Evolutionary conservation across 2,888 invertebrate species (phyloP), one percentile per base, ranked within the genome.

Genomic region (Dasypolia templi): DNA sequence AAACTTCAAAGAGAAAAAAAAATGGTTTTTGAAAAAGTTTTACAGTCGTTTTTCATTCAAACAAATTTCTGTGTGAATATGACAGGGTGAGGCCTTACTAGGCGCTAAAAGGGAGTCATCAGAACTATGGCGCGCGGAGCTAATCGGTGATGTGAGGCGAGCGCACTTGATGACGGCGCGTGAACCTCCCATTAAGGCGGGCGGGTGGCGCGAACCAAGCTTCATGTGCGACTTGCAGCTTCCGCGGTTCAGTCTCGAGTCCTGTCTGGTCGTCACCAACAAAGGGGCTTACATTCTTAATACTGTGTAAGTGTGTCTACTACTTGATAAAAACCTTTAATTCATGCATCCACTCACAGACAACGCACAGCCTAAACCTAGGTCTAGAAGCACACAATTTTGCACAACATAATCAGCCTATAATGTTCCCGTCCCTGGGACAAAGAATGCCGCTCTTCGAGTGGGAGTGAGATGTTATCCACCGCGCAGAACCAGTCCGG

Each of bases 261-360:
- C 95, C 0, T 97, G 97, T 84, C 91, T 97, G 1, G 89, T 97
- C 12, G 92, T 97, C 29, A 97, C 97, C 5, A 95, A 94, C 44
- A 91, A 93, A 67, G 96, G 96, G 26, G 96, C 97, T 44, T 97
- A 97, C 86, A 93, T 97, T 68, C 89, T 97, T 65, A 95, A 94
- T 73, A 96, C 96, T 72, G 94, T 95, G 96, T 96, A 89, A 95
- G 96, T 64, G 32, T 49, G 17, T 46, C 14, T 22, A 32, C 22
- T 64, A 32, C n/a, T 32, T 64, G 9, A n/a, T 49, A n/a, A 49
- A 5, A 29, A 63, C 29, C 17, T 46, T 22, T 7, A 22, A 62
- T 44, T 62, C 5, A 29, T 44, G 1, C 1, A 44, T 44, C 44
- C 22, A 17, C 29, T 46, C 29, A 46, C 29, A 22, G 29, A 17